Conservation (phyloP, 2,888 invertebrate species). For the Caenorhabditis imperialis region DNA sequence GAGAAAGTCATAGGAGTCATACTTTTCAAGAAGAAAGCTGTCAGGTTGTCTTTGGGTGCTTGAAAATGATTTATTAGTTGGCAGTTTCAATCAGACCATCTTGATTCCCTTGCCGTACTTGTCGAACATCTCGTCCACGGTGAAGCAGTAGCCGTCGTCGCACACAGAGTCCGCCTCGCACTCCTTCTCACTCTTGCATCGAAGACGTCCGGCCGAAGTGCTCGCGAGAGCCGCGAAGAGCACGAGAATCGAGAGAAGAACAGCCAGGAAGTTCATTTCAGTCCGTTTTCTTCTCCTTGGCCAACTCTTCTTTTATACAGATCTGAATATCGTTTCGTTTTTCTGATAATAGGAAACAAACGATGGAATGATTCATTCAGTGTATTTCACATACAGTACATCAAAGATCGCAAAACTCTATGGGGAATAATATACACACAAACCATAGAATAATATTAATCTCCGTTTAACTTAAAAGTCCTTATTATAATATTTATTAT, state of each 20-base stretch:
- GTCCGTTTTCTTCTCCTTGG: slow-evolving; percentile 1
- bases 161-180: slow-evolving; percentile 7
- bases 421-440: too few relatives aligned
- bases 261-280: slow-evolving; percentile 10
- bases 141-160: slow-evolving; percentile 24
- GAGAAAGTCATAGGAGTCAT: neutral
- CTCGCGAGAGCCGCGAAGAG: too few relatives aligned
- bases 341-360: too few relatives aligned
- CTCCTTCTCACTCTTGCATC: slow-evolving; percentile 7
- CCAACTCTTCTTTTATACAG: slow-evolving; percentile 7
- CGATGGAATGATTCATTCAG: too few relatives aligned
- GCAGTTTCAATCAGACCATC: too few relatives aligned
- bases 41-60: too few relatives aligned
- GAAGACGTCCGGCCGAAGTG: neutral
- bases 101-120: slow-evolving; percentile 6
- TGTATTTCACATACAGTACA: neutral
- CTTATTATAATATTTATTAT: slow-evolving; percentile 12
- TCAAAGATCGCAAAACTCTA: too few relatives aligned
- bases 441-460: too few relatives aligned
- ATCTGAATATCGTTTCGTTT: too few relatives aligned
- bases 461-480: too few relatives aligned
- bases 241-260: neutral
- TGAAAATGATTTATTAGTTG: too few relatives aligned
- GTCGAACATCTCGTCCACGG: slow-evolving; percentile 25
- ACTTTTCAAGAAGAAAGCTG: neutral